Evolutionary conservation across 1,140 invertebrate species (phyloP), one percentile per base, ranked within the genome.

Genomic region (Leucophenga varia): DNA sequence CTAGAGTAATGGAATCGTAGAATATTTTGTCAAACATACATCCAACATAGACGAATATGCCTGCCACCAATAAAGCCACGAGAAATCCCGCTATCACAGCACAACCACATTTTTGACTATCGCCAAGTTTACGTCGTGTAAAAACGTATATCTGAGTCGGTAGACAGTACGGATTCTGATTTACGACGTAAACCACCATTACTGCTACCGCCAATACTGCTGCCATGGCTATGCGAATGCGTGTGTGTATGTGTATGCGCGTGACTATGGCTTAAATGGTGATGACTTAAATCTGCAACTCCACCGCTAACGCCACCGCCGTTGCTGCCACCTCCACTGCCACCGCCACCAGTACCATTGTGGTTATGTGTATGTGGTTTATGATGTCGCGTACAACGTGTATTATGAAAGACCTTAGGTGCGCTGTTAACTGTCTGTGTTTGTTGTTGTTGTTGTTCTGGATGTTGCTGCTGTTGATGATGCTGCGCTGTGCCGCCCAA

Each of bases 101-200:
- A 70, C 91, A 91, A 49, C 89, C 90, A 45, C 88, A 89, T 56
- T 86, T 82, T 71, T 88, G 89, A 51, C 87, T 86, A 14, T 86
- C 82, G 49, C 86, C 87, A 14, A 91, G 75, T 74, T 91, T 91
- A 56, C 87, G 83, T 30, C 88, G 81, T 3, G 89, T 92, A 77
- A 91, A n/a, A 92, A 37, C 89, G 81, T 60, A 91, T 91, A 75
- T 91, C 88, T 52, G 87, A 90, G 77, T 89, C 87, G 42, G 87
- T 88, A 0, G 88, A 90, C 47, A 90, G 72, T 34, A 89, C 89
- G 3, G 88, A 91, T 64, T 87, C 84, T 10, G 86, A 82, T 28
- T 84, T 84, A 28, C 81, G 52, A n/a, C 71, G 46, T 18, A 67
- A 31, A 42, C 53, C 47, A 5, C 47, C 52, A 16, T 19, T 41